Evolutionary conservation across 2,113 vertebrate genomes (phyloP), one percentile per base, ranked within the genome.

Genomic region (Octodon degus): DNA sequence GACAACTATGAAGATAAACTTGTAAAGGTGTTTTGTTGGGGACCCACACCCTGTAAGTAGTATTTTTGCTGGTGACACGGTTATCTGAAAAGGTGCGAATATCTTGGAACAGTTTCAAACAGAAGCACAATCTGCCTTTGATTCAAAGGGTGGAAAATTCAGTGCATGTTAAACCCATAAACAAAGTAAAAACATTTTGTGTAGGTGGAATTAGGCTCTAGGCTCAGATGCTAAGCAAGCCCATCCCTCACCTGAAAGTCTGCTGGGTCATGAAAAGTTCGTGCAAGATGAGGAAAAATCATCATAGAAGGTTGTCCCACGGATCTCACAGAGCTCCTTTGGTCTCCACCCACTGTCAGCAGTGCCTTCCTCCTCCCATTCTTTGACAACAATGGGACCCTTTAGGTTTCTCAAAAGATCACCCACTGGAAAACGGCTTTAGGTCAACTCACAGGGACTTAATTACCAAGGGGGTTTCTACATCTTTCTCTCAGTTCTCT

Each of bases 41-140:
- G 84, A n/a, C 19, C 67, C 11, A 55, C 50, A n/a, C 8, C 43
- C 58, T 89, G 32, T 27, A 60, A 90, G 67, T 87, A 76, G n/a
- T 55, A 84, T 95, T 94, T 50, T 53, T 27, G 24, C 19, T 37
- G 70, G 32, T 90, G 79, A 82, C 53, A 55, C 24, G 68, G 63
- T 86, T 94, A 92, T 90, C 96, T 86, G 72, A 85, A 90, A 83
- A 80, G 60, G 79, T 90, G 85, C 79, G 22, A 13, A 76, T 53
- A 68, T 90, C 85, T 96, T 95, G 93, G 53, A 91, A 95, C n/a
- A 65, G 37, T 95, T 93, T 96, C 93, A 93, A 86, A 87, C 40
- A 77, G 84, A 86, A 95, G 55, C 55, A 68, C 25, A 40, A 43
- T 76, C 70, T 53, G 85, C 67, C 34, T 47, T 76, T 67, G 32